These are phyloP conservation scores for Apodemia duryi DNA, from an alignment of 2,888 invertebrate species.

Conservation along the genomic window DNA sequence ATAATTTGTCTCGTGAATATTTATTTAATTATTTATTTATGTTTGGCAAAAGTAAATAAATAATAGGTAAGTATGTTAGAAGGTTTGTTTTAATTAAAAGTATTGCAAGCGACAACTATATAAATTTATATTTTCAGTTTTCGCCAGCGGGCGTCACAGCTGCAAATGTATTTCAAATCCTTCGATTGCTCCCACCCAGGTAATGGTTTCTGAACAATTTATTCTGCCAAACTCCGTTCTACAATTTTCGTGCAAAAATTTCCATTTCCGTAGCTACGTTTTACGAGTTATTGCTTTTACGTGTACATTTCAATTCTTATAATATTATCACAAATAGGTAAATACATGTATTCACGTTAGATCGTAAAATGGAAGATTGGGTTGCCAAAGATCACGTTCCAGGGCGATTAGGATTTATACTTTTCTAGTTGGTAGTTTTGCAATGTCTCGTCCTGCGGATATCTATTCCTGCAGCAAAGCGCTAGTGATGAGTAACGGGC, in stretches of 20 bases:
- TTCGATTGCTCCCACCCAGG: not conserved
- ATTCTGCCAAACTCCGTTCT: slow-evolving; percentile 6
- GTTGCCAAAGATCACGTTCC: too few species aligned
- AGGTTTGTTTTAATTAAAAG: not conserved
- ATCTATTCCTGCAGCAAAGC: too few species aligned
- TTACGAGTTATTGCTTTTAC: slow-evolving; percentile 6
- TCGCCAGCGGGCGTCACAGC: not conserved
- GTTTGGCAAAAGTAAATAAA: too few species aligned
- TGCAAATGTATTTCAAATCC: not conserved
- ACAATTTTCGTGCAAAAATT: slow-evolving; percentile 3
- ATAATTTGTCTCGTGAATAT: too few species aligned
- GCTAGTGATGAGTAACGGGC: too few species aligned
- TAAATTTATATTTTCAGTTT: not conserved
- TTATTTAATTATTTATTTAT: too few species aligned
- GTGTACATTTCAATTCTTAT: not conserved
- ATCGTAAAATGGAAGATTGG: too few species aligned
- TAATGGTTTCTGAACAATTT: slow-evolving; percentile 9
- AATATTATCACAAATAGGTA: not conserved
- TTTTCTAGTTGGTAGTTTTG: too few species aligned
- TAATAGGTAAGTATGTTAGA: not conserved
- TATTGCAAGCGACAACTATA: not conserved
- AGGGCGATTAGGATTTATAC: too few species aligned
- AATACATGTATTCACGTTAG: too few species aligned
- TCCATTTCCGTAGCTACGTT: slow-evolving; percentile 8
- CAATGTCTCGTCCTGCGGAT: too few species aligned